Evolutionary conservation across 2,797 vertebrate species (phyloP), one percentile per base, ranked within the genome.

Genomic region (Urosaurus nigricauda): DNA sequence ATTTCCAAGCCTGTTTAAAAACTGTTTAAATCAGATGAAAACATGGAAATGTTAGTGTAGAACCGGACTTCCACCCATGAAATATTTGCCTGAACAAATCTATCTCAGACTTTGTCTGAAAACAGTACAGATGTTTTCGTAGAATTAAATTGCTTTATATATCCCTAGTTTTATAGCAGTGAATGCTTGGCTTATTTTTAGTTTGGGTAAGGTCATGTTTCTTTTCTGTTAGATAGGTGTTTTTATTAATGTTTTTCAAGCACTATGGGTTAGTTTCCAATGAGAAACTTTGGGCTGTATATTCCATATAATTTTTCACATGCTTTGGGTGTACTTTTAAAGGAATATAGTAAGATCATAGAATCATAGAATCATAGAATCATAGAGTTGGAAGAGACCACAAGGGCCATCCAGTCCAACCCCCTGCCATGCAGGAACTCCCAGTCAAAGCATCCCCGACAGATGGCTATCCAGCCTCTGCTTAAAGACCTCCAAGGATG

Each of bases 11-110:
- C 85, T 92, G 84, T 89, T 94, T 91, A 40, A 85, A 83, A 91
- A 92, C 91, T 90, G 79, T 89, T 93, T 63, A 84, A 94, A 90
- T 91, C 92, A 91, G 94, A 86, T 93, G 93, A 65, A 94, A 91
- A 85, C 90, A 71, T 90, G 92, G 89, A 94, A 88, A 93, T 92
- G 82, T 86, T 94, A 86, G 90, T 92, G 87, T 91, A 91, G 94
- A 85, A 75, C 68, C 43, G 91, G 63, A 87, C 86, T 93, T 87
- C 87, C 92, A 84, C 82, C 88, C 90, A 81, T 87, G 87, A 93
- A 91, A 79, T 92, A 83, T 85, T 92, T 93, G 81, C 92, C 89
- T 92, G 91, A 89, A 91, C 83, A 92, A 91, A 92, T 96, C 89
- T 95, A 63, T 78, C 35, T 91, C 90, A 85, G 92, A 74, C 87